Evolutionary conservation across 2,113 vertebrate species (phyloP), one percentile per base, ranked within the genome.

Genomic region (Gallinago undulata): DNA sequence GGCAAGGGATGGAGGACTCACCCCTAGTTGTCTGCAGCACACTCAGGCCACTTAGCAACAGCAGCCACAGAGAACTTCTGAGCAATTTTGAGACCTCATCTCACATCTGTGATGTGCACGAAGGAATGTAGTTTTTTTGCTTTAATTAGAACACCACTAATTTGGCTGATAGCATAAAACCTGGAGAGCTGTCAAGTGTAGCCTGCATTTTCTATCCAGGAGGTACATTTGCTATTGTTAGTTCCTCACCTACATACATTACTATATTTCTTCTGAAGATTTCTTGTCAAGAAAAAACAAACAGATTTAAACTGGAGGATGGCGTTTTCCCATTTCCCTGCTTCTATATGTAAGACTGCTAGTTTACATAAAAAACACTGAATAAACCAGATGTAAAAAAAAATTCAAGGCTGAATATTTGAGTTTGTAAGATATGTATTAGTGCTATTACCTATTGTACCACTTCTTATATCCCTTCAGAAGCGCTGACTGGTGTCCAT

Each of bases 11-110:
- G 11, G 23, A 76, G 37, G 7, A 63, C 9, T 48, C 13, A 31
- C 8, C 25, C 59, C 13, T 6, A 1, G 2, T 9, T 73, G 4
- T 3, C 16, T 41, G 4, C n/a, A 64, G 19, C 6, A 22, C 15
- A 28, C 60, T 59, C 22, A 50, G 48, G 19, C 11, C 50, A 41
- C 25, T 4, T 9, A 59, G 13, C 43, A 47, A 23, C 15, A 70
- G n/a, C 57, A 25, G 19, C 18, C 27, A 24, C 10, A 1, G 50
- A 55, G 17, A 30, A 28, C 12, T 78, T 25, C 11, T 8, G n/a
- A 35, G 55, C 3, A 68, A n/a, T 51, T 55, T 6, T 37, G 45
- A 72, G 23, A n/a, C 19, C 24, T 3, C 11, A 1, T 28, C 16
- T 64, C 63, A 51, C 28, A 77, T 18, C 17, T 21, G 6, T 56